A percentile compares a stretch with the other conserved stretches of the same genome.
phyloP scores from a whole-genome alignment of 2,888 invertebrate species.

The Gymnoscelis rufifasciata region DNA sequence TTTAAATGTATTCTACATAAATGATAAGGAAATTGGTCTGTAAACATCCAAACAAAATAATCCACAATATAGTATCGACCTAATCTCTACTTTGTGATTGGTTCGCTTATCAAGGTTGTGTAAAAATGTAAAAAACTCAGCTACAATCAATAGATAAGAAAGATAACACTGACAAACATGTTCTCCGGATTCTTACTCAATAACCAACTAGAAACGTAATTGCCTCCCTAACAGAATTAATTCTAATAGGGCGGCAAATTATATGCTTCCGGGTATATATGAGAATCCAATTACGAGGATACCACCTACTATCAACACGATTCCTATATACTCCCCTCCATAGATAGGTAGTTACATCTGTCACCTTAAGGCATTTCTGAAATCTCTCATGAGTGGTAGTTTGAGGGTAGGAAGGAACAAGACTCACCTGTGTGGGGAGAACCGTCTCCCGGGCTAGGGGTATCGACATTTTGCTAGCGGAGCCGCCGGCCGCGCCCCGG shows the following conservation, averaged over 20 bases:
- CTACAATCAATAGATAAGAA: background rate
- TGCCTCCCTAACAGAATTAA: background rate
- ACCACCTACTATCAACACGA: too few species aligned
- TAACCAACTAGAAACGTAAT: background rate
- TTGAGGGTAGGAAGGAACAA: conserved; percentile 13
- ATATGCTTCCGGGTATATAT: background rate
- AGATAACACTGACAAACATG: conserved; percentile 1
- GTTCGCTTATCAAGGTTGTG: background rate
- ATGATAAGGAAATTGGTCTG: too few species aligned
- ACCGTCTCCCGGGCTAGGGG: conserved; percentile 75
- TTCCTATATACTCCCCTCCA: background rate
- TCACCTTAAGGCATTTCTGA: too few species aligned
- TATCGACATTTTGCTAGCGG: conserved; percentile 78
- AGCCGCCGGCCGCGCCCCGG: conserved; percentile 77
- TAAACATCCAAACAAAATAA: too few species aligned
- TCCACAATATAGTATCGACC: too few species aligned
- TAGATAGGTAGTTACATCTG: background rate
- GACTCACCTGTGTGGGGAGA: conserved; percentile 74
- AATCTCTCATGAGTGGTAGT: background rate
- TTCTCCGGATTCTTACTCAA: background rate
- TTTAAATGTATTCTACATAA: too few species aligned
- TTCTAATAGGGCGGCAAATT: conserved; percentile 2
- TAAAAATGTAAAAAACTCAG: conserved; percentile 2
- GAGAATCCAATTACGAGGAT: background rate
- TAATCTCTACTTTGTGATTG: too few species aligned